Evolutionary conservation across 2,888 invertebrate species (phyloP), one percentile per base, ranked within the genome.

Genomic region (Sepioteuthis lessoniana): DNA sequence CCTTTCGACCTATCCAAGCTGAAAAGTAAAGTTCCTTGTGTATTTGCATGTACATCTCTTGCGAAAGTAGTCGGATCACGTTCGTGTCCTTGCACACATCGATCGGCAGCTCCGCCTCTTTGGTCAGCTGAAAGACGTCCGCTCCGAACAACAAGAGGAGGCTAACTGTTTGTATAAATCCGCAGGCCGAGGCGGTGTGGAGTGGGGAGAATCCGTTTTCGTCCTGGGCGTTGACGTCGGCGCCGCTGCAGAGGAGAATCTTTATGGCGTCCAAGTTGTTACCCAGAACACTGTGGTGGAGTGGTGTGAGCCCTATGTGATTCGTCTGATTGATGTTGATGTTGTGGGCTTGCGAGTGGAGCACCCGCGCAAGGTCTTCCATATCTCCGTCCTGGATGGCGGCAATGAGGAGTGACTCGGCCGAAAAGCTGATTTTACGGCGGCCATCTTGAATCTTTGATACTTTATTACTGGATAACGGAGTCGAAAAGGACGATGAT

Each of bases 241-340:
- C 96, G 25, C 96, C 96, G 92, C 95, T 94, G 38, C 94, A 95
- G 55, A 97, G 94, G 90, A 97, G 95, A 90, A 96, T 94, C 95
- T 97, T 97, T 35, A 96, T 96, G 91, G 96, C 95, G 95, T 97
- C 96, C 50, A 96, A 94, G 94, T 97, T 97, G 95, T 97, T 96
- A 91, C 95, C 95, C 35, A 97, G 95, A 7, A 97, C 96, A 38
- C 96, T 96, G 91, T 97, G 96, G 94, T 97, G 96, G 37, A 97
- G 95, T 0, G 96, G 96, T 31, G 96, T 97, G 37, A 97, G 94
- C 5, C 96, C 96, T 55, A 95, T 95, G 94, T 97, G 96, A 92
- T 96, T 97, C 42, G 94, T 94, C 91, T 96, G 95, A 94, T 96
- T 96, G 92, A 96, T 94, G 94, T 96, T 95, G n/a, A 96, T 95